Conservation (phyloP, 2,888 invertebrate genomes). For the Temnothorax unifasciatus region DNA sequence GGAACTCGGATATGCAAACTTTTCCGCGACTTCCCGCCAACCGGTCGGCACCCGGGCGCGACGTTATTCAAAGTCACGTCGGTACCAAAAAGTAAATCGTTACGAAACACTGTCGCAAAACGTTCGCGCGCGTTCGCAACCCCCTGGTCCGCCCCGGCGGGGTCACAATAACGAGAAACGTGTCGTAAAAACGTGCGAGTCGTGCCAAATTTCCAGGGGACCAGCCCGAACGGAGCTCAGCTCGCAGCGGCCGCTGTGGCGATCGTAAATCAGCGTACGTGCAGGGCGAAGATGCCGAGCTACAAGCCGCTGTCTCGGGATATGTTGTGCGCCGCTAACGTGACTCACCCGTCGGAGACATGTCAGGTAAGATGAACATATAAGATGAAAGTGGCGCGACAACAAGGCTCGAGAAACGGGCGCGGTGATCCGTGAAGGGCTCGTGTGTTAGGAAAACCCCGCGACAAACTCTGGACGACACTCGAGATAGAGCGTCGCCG, state of each 20-base stretch:
- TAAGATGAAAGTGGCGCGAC: slow-evolving; percentile 47
- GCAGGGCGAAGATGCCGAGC: slow-evolving; percentile 67
- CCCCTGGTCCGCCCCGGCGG: not conserved
- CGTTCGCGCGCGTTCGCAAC: slow-evolving; percentile 4
- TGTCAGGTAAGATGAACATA: slow-evolving; percentile 87
- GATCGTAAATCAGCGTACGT: slow-evolving; percentile 67
- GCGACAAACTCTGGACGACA: slow-evolving; percentile 58
- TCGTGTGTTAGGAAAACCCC: slow-evolving; percentile 38
- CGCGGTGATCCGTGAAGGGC: slow-evolving; percentile 29
- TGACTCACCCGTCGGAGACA: slow-evolving; percentile 87
- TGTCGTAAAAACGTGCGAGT: slow-evolving; percentile 51
- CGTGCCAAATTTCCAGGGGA: slow-evolving; percentile 57
- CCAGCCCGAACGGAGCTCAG: slow-evolving; percentile 24
- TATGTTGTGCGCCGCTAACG: slow-evolving; percentile 89
- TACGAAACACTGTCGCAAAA: slow-evolving; percentile 45
- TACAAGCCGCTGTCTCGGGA: slow-evolving; percentile 86
- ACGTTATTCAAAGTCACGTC: slow-evolving; percentile 56
- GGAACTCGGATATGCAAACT: slow-evolving; percentile 42
- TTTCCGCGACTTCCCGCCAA: not conserved
- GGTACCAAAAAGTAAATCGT: slow-evolving; percentile 47
- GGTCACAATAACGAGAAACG: slow-evolving; percentile 52
- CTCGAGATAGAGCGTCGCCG: slow-evolving; percentile 50
- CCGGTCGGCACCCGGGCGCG: slow-evolving; percentile 17
- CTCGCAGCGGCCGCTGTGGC: slow-evolving; percentile 63
- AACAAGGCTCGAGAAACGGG: not conserved